Percentiles rank a stretch among this genome's conserved stretches.
Evolutionary conservation across 2,888 invertebrate genomes (phyloP).

Genomic region (Eilema depressum): DNA sequence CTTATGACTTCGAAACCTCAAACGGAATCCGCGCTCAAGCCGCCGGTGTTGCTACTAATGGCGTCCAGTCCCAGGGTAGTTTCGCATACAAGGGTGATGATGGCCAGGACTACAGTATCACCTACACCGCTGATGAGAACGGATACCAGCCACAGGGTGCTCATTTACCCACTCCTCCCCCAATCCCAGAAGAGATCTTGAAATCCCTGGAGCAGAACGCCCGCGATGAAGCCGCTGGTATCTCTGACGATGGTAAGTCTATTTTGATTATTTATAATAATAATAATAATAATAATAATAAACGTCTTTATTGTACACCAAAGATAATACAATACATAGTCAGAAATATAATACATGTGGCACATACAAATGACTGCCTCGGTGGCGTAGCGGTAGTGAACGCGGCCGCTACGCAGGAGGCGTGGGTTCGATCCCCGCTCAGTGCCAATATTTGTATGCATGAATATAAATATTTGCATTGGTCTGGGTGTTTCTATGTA

Average conservation of each 20-base stretch:
- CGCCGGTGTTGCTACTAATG: constrained; percentile 79
- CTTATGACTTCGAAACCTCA: constrained; percentile 82
- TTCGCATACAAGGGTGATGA: constrained; percentile 84
- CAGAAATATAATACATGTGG: too few species aligned
- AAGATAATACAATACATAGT: too few species aligned
- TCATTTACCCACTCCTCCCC: constrained; percentile 82
- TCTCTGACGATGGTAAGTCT: constrained; percentile 82
- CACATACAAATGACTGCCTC: too few species aligned
- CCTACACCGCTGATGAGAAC: constrained; percentile 84
- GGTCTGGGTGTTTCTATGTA: too few species aligned
- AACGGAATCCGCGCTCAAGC: constrained; percentile 84
- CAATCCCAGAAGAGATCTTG: constrained; percentile 82
- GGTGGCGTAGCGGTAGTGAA: too few species aligned
- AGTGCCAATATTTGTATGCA: too few species aligned
- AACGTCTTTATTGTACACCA: too few species aligned
- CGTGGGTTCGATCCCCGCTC: too few species aligned
- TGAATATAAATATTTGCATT: too few species aligned
- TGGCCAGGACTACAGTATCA: constrained; percentile 83
- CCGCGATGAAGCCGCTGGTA: constrained; percentile 83
- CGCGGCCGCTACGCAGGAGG: too few species aligned
- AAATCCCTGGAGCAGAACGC: constrained; percentile 84
- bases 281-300: too few species aligned
- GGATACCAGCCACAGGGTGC: constrained; percentile 81
- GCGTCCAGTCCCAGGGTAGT: constrained; percentile 82
- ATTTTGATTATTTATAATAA: too few species aligned